These are phyloP conservation scores for Lucilia cuprina DNA, from an alignment of 1,140 invertebrate species.

Conservation along the genomic window DNA sequence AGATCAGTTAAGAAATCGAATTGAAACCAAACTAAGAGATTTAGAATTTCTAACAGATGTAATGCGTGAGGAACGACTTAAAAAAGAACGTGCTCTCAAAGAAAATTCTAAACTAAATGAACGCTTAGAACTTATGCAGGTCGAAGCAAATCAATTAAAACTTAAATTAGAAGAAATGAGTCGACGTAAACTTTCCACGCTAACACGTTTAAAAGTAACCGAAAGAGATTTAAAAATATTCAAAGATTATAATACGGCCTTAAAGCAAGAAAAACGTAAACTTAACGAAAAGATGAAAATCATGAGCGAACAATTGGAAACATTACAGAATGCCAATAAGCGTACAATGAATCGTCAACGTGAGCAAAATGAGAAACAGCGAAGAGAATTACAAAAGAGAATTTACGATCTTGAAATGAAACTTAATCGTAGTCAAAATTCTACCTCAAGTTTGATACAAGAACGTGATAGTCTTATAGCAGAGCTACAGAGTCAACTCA, in stretches of 20 bases:
- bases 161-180: constrained; percentile 54
- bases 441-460: constrained; percentile 52
- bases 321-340: constrained; percentile 48
- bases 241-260: constrained; percentile 52
- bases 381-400: constrained; percentile 54
- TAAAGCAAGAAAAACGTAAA: constrained; percentile 52
- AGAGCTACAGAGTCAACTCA: constrained; percentile 55
- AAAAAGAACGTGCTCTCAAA: constrained; percentile 50
- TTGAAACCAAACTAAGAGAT: constrained; percentile 50
- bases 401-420: constrained; percentile 56
- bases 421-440: constrained; percentile 54
- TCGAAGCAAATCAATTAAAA: constrained; percentile 50
- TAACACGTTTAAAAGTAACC: constrained; percentile 52
- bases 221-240: constrained; percentile 58
- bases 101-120: constrained; percentile 53
- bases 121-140: constrained; percentile 48
- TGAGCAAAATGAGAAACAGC: constrained; percentile 56
- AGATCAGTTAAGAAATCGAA: constrained; percentile 50
- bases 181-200: constrained; percentile 47
- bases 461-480: constrained; percentile 56
- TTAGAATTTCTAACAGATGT: constrained; percentile 49
- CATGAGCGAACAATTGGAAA: constrained; percentile 49
- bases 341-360: constrained; percentile 51
- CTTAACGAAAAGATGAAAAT: constrained; percentile 46
- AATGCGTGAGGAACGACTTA: constrained; percentile 53